These are phyloP conservation scores for Pseudorasbora parva DNA, from an alignment of 2,113 vertebrate genomes.

Conservation along the genomic window DNA sequence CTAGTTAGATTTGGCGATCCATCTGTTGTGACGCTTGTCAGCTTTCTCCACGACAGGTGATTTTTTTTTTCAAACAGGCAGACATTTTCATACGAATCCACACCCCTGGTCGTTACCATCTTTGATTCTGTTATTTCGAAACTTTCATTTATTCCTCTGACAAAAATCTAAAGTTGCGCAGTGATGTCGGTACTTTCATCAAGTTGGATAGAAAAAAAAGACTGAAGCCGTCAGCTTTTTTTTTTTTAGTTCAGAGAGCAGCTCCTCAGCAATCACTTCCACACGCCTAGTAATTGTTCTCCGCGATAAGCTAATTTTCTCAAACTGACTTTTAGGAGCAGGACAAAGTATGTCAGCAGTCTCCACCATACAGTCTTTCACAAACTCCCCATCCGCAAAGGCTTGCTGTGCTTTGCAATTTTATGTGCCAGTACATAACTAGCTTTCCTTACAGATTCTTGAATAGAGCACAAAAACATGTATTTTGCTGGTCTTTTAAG, in stretches of 20 bases:
- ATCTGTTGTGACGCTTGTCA: not conserved
- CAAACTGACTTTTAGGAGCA: not conserved
- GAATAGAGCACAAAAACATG: too few relatives aligned
- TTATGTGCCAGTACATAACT: too few relatives aligned
- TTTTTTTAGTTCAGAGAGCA: not conserved
- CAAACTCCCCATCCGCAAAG: not conserved
- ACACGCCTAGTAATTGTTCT: not conserved
- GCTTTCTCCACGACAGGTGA: not conserved
- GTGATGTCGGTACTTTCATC: not conserved
- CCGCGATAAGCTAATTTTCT: not conserved
- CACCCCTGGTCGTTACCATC: not conserved
- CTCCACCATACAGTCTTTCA: not conserved
- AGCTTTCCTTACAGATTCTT: too few relatives aligned
- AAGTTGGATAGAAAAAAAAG: not conserved
- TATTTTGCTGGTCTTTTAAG: too few relatives aligned
- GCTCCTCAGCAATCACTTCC: not conserved
- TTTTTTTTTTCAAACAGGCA: not conserved
- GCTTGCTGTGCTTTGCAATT: too few relatives aligned
- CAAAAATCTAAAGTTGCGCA: constrained; percentile 2
- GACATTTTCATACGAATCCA: not conserved
- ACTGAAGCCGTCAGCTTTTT: not conserved
- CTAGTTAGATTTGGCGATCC: not conserved
- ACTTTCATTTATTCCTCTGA: not conserved
- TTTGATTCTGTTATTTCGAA: not conserved
- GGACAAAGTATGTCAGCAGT: not conserved